A percentile compares a stretch with the other conserved stretches of the same genome.
Evolutionary conservation across 1,140 invertebrate species (phyloP).

Genomic region (Drosophila ambigua): DNA sequence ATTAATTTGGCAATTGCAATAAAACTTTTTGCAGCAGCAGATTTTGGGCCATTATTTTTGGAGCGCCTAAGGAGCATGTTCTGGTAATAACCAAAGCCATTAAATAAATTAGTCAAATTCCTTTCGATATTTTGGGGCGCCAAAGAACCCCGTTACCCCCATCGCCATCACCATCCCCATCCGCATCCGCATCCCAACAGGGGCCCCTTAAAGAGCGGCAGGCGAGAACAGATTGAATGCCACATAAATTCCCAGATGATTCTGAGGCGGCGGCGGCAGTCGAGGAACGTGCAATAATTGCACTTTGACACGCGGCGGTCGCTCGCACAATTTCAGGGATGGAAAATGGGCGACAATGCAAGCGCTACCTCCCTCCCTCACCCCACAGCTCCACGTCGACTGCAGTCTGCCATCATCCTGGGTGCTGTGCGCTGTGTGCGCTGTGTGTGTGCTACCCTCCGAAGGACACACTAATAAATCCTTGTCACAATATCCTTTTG

Average conservation of each 20-base stretch:
- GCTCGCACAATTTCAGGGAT: constrained; percentile 60
- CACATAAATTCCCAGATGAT: constrained; percentile 59
- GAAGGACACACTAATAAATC: constrained; percentile 69
- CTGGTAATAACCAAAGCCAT: constrained; percentile 49
- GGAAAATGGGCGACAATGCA: constrained; percentile 58
- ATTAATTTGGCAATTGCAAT: constrained; percentile 56
- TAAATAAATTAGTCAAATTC: constrained; percentile 47
- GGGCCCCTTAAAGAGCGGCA: not conserved
- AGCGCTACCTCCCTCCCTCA: not conserved
- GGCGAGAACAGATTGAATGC: constrained; percentile 58
- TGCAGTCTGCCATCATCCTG: too few relatives aligned
- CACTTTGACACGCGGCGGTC: constrained; percentile 59
- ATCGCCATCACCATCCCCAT: too few relatives aligned
- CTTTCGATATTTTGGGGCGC: constrained; percentile 2
- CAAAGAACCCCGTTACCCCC: too few relatives aligned
- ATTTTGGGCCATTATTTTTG: constrained; percentile 44
- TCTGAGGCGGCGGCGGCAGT: constrained; percentile 12
- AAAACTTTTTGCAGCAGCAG: constrained; percentile 46
- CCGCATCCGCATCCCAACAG: not conserved
- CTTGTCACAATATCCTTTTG: constrained; percentile 81
- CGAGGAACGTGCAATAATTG: constrained; percentile 68
- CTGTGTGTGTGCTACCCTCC: constrained; percentile 3
- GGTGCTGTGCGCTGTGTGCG: too few relatives aligned
- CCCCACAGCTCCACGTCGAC: not conserved
- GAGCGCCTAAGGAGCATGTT: constrained; percentile 27